Percentiles rank a stretch among this genome's conserved stretches.
Evolutionary conservation across 2,888 invertebrate species (phyloP).

Genomic region (Acanthosepion pharaonis): DNA sequence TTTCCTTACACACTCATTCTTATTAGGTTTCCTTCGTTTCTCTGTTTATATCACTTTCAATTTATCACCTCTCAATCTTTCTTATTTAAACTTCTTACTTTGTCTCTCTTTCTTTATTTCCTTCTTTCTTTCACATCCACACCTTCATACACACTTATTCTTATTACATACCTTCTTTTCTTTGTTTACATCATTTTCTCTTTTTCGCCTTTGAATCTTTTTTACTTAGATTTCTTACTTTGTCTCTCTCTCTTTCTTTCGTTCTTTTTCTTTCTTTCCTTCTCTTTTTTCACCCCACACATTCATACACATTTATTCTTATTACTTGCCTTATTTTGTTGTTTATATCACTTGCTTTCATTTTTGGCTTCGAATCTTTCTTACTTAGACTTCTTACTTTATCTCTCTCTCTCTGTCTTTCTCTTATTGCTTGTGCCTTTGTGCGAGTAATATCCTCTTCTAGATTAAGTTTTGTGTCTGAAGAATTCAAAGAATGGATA

Average conservation of each 20-base stretch:
- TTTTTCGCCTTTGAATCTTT: background rate
- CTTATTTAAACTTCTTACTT: background rate
- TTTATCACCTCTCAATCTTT: background rate
- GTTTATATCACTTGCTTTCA: background rate
- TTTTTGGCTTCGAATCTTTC: background rate
- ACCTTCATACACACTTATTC: no score
- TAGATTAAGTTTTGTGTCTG: background rate
- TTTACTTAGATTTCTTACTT: background rate
- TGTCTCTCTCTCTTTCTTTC: background rate
- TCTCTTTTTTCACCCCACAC: background rate
- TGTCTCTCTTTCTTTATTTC: background rate
- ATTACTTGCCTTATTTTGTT: background rate
- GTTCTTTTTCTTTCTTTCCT: background rate
- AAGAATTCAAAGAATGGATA: conserved; percentile 14
- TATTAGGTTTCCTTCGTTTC: no score
- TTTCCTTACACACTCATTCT: background rate
- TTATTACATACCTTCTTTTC: no score
- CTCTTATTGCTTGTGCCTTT: background rate
- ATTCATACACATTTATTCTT: background rate
- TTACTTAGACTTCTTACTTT: background rate
- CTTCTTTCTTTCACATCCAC: background rate
- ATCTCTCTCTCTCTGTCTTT: background rate
- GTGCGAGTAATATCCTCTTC: background rate
- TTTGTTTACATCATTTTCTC: background rate
- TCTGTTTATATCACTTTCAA: background rate